Evolutionary conservation across 2,888 invertebrate species (phyloP).

Genomic region (Ypsolopha scabrella): DNA sequence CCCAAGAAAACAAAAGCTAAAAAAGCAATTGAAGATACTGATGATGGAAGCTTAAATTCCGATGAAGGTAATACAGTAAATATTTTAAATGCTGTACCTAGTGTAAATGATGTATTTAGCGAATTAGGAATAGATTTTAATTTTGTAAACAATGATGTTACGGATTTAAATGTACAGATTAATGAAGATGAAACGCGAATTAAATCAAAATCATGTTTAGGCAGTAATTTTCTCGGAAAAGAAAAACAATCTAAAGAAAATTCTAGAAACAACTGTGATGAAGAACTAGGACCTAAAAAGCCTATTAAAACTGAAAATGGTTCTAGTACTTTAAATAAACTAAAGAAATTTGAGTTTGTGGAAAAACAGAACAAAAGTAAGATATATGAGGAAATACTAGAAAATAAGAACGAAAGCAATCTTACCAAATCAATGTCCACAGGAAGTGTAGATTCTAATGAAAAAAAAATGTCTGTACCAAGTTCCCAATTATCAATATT

Average conservation of each 20-base stretch:
- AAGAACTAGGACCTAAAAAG: constrained; percentile 1
- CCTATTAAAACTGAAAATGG: not conserved
- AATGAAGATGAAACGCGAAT: constrained; percentile 2
- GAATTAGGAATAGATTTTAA: constrained; percentile 44
- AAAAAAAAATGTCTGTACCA: constrained; percentile 2
- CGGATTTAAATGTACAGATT: constrained; percentile 7
- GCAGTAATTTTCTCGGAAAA: too few species aligned
- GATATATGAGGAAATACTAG: constrained; percentile 27
- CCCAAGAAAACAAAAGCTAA: constrained; percentile 11
- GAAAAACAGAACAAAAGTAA: constrained; percentile 39
- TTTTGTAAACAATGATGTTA: constrained; percentile 11
- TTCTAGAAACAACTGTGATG: not conserved
- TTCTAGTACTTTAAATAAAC: constrained; percentile 24
- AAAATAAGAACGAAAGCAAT: constrained; percentile 1
- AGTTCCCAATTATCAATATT: constrained; percentile 61
- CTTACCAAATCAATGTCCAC: not conserved
- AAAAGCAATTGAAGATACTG: constrained; percentile 10
- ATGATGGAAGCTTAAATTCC: constrained; percentile 19
- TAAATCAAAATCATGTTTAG: not conserved
- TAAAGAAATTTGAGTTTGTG: constrained; percentile 45
- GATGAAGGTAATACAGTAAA: constrained; percentile 15
- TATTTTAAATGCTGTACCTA: constrained; percentile 48
- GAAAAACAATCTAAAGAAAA: not conserved
- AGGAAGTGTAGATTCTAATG: not conserved
- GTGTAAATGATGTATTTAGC: constrained; percentile 54